Evolutionary conservation across 2,113 vertebrate species (phyloP).

Genomic region (Caranx melampygus): DNA sequence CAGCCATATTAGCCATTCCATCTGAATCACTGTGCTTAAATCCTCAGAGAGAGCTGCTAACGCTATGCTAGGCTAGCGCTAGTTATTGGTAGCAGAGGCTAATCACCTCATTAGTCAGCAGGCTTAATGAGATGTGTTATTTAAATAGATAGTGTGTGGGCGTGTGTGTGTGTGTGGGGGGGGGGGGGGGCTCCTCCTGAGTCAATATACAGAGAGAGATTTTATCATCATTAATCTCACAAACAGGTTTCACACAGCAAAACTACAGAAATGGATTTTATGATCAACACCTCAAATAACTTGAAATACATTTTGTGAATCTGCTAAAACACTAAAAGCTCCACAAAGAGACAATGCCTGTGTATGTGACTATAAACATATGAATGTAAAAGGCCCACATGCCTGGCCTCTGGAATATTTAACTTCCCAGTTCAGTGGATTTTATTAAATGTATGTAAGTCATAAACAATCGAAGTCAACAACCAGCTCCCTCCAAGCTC

Average conservation of each 20-base stretch:
- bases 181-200: constrained; percentile 40
- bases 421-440: neutral
- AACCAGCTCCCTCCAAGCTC: neutral
- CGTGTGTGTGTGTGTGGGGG: neutral
- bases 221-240: constrained; percentile 22
- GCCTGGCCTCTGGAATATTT: constrained; percentile 1
- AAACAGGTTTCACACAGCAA: constrained; percentile 10
- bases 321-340: constrained; percentile 1
- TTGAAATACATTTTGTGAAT: neutral
- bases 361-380: neutral
- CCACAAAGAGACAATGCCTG: neutral
- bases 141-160: constrained; percentile 64
- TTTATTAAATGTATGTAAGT: neutral
- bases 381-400: neutral
- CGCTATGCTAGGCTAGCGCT: constrained; percentile 61
- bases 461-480: neutral
- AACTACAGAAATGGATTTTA: constrained; percentile 25
- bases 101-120: constrained; percentile 80
- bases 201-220: constrained; percentile 5
- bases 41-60: constrained; percentile 52
- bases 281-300: constrained; percentile 3
- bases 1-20: constrained; percentile 64
- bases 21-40: constrained; percentile 64
- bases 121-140: constrained; percentile 78
- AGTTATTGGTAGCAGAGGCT: constrained; percentile 69